Evolutionary conservation across 2,113 vertebrate genomes (phyloP), one percentile per base, ranked within the genome.

Genomic region (Hyperoodon ampullatus): DNA sequence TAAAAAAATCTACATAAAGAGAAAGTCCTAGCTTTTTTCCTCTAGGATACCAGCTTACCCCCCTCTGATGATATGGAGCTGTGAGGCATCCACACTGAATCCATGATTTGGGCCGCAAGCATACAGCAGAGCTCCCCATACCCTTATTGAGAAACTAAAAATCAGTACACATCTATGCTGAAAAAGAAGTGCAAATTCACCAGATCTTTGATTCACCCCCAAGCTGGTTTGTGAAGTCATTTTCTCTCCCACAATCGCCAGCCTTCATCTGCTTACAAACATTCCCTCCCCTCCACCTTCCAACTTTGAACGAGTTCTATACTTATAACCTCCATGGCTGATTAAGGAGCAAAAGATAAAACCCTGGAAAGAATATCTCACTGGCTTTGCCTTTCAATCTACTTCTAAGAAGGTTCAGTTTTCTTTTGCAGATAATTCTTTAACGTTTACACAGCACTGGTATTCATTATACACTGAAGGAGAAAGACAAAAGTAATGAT

Each of bases 401-500:
- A 61, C 84, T 58, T 93, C 66, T 94, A 47, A 55, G 8, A 6
- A 7, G 18, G 6, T 24, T 95, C 89, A 2, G 0, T 74, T 93
- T 97, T 39, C 58, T 85, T 94, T 95, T 81, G 24, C 65, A 97
- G 87, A 39, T 94, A 98, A 97, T 96, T 81, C 82, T 94, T 96
- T 78, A 97, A 71, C 33, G 58, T 90, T 95, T 96, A 95, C 94
- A 72, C 55, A 82, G 83, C 35, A 63, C 80, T 95, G 92, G 90
- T 85, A 77, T 98, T 97, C 68, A 95, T 63, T 92, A 96, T 2
- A 85, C 3, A 39, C 33, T 47, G 28, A 92, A 97, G 88, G 96
- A 97, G 86, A 97, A 87, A 97, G 72, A 89, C 70, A 92, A 93
- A 95, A 97, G 88, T 93, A 95, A 98, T 93, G 72, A 74, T 72